A percentile compares a stretch with the other conserved stretches of the same genome.
Conservation (phyloP, 2,888 invertebrate genomes). For the Barypeithes pellucidus region DNA sequence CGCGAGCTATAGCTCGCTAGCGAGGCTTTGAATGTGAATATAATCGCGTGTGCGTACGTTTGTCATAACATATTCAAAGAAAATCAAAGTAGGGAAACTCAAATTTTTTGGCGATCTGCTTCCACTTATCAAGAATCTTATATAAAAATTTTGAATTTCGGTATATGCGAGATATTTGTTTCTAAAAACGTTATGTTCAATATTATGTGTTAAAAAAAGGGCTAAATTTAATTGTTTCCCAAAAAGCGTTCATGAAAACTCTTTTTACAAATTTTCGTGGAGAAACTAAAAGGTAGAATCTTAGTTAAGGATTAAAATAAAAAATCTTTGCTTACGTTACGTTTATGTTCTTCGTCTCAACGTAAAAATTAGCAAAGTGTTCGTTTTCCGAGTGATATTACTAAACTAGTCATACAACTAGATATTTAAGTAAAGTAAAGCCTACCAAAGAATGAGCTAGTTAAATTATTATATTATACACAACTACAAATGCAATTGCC, state of each 20-base stretch:
- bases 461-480: constrained; percentile 54
- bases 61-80: too few relatives aligned
- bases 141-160: too few relatives aligned
- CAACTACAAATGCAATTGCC: constrained; percentile 46
- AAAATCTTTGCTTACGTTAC: constrained; percentile 45
- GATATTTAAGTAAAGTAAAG: constrained; percentile 63
- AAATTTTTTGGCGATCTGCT: too few relatives aligned
- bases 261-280: constrained; percentile 4
- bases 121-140: too few relatives aligned
- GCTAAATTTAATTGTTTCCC: constrained; percentile 5
- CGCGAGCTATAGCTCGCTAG: too few relatives aligned
- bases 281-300: constrained; percentile 20
- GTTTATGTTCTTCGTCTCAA: constrained; percentile 25
- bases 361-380: constrained; percentile 46
- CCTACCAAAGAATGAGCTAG: constrained; percentile 66
- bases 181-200: too few relatives aligned
- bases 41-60: too few relatives aligned
- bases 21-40: too few relatives aligned
- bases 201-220: too few relatives aligned
- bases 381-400: constrained; percentile 66
- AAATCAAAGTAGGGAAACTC: too few relatives aligned
- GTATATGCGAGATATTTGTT: too few relatives aligned
- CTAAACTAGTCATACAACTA: constrained; percentile 66
- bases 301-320: constrained; percentile 47
- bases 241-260: neutral